These are phyloP conservation scores for Triops longicaudatus DNA, from an alignment of 1,140 invertebrate species.

Conservation along the genomic window DNA sequence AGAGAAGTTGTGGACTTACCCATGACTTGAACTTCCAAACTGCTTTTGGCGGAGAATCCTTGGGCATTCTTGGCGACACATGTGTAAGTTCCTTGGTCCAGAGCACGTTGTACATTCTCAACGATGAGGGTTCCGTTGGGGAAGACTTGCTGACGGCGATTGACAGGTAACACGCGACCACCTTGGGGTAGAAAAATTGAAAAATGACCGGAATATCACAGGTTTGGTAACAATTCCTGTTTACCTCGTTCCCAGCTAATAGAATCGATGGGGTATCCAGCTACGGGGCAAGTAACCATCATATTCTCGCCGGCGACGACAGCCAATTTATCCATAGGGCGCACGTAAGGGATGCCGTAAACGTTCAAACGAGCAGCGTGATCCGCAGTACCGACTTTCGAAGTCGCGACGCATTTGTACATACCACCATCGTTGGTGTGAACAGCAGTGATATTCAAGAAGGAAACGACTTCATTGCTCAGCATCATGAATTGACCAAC, in stretches of 20 bases:
- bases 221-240: conserved; percentile 13
- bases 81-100: conserved; percentile 88
- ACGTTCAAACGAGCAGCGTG: conserved; percentile 84
- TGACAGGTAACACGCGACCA: conserved; percentile 73
- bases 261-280: conserved; percentile 85
- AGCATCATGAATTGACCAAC: conserved; percentile 80
- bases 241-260: conserved; percentile 84
- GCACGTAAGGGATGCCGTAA: conserved; percentile 79
- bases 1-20: conserved; percentile 53
- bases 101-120: conserved; percentile 80
- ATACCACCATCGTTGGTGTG: conserved; percentile 87
- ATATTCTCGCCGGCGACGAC: conserved; percentile 86
- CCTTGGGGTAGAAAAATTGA: conserved; percentile 38
- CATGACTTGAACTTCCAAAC: conserved; percentile 88
- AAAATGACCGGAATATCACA: background rate
- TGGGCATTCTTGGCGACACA: conserved; percentile 86
- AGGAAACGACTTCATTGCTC: conserved; percentile 79
- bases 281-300: conserved; percentile 82
- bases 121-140: conserved; percentile 89
- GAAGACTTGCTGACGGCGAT: conserved; percentile 88
- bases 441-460: conserved; percentile 84
- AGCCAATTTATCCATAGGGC: conserved; percentile 86
- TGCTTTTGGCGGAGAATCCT: conserved; percentile 74
- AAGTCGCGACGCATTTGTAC: conserved; percentile 83
- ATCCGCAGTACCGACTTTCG: conserved; percentile 79